Evolutionary conservation across 2,888 invertebrate genomes (phyloP).

Genomic region (Aphodius granarius): DNA sequence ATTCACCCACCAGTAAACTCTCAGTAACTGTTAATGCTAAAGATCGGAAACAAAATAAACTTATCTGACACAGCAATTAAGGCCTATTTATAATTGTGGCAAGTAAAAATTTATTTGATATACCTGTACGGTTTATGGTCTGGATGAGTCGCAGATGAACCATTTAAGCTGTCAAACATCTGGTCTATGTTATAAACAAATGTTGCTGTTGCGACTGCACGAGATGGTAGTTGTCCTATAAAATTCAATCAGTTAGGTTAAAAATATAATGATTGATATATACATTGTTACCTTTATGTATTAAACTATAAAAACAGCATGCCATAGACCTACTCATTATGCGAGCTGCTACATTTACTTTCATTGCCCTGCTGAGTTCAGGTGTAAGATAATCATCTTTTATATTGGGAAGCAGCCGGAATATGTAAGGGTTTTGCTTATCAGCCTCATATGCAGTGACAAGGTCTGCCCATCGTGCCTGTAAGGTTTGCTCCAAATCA

Average conservation of each 20-base stretch:
- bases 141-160: no score
- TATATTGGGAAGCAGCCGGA: not conserved
- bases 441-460: not conserved
- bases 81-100: no score
- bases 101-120: no score
- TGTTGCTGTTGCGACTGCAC: no score
- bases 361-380: not conserved
- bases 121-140: no score
- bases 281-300: not conserved
- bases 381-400: not conserved
- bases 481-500: not conserved
- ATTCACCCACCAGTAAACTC: no score
- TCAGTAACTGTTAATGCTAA: no score
- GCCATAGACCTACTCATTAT: slow-evolving; percentile 1
- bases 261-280: not conserved
- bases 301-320: not conserved
- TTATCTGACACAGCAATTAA: no score
- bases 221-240: not conserved
- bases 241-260: no score
- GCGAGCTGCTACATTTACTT: not conserved
- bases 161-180: no score
- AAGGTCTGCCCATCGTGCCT: not conserved
- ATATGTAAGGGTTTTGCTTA: not conserved
- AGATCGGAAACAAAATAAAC: no score
- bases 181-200: no score